These are phyloP conservation scores for Cataglyphis rosenhaueri DNA, from an alignment of 2,888 invertebrate genomes.

Conservation along the genomic window DNA sequence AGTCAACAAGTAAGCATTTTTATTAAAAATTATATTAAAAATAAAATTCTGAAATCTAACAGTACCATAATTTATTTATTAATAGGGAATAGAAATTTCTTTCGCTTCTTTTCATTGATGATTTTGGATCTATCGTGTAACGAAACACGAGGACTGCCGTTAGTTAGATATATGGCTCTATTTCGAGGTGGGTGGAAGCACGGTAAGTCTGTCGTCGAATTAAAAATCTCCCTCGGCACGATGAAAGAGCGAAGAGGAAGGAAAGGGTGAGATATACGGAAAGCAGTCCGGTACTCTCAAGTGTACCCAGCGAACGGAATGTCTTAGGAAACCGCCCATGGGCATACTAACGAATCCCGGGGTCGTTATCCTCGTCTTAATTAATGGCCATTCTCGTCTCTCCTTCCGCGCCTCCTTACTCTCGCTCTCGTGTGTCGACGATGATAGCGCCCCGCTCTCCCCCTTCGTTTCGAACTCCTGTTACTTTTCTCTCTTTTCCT, in stretches of 20 bases:
- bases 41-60: neutral
- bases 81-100: neutral
- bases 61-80: too few species aligned
- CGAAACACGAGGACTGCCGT: neutral
- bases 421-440: constrained; percentile 66
- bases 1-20: too few species aligned
- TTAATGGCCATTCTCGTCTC: constrained; percentile 72
- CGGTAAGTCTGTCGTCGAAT: constrained; percentile 52
- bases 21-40: neutral
- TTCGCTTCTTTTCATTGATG: neutral
- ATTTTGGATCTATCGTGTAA: neutral
- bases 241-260: neutral
- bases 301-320: constrained; percentile 57
- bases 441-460: constrained; percentile 49
- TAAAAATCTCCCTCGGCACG: constrained; percentile 40
- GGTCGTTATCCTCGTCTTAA: constrained; percentile 75
- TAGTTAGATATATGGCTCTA: constrained; percentile 20
- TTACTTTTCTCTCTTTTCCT: neutral
- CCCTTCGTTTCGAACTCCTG: neutral
- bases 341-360: constrained; percentile 71
- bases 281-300: constrained; percentile 38
- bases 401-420: constrained; percentile 72
- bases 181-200: constrained; percentile 21
- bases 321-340: constrained; percentile 66
- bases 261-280: constrained; percentile 2